phyloP scores from a whole-genome alignment of 2,113 vertebrate species.

The Caranx melampygus region DNA sequence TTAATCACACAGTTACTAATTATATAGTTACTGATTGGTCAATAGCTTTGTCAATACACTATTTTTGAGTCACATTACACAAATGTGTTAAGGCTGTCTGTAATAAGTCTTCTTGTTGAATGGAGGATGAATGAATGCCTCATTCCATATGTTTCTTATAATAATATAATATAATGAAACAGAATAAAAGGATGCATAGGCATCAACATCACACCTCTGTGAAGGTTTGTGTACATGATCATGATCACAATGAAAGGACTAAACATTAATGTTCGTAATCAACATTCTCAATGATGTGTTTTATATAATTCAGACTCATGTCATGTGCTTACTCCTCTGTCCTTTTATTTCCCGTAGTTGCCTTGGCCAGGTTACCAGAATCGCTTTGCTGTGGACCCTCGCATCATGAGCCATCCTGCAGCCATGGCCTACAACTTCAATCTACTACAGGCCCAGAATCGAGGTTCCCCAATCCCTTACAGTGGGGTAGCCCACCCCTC shows the following conservation, averaged over 20 bases:
- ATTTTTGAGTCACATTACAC: not conserved
- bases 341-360: conserved; percentile 80
- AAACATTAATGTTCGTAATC: not conserved
- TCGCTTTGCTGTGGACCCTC: conserved; percentile 96
- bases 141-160: not conserved
- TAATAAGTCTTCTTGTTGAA: not conserved
- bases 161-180: too few relatives aligned
- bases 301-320: not conserved
- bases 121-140: too few relatives aligned
- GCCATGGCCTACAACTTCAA: conserved; percentile 99
- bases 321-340: not conserved
- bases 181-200: too few relatives aligned
- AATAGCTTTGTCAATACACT: not conserved
- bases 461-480: conserved; percentile 94
- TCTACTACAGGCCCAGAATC: conserved; percentile 92
- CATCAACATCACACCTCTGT: too few relatives aligned
- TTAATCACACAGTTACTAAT: not conserved
- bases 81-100: not conserved
- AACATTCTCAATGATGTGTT: not conserved
- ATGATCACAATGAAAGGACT: not conserved
- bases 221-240: too few relatives aligned
- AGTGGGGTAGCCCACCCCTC: conserved; percentile 93
- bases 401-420: conserved; percentile 95
- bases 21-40: not conserved
- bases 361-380: conserved; percentile 98